Evolutionary conservation across 2,888 invertebrate species (phyloP), one percentile per base, ranked within the genome.

Genomic region (Sisyra nigra): DNA sequence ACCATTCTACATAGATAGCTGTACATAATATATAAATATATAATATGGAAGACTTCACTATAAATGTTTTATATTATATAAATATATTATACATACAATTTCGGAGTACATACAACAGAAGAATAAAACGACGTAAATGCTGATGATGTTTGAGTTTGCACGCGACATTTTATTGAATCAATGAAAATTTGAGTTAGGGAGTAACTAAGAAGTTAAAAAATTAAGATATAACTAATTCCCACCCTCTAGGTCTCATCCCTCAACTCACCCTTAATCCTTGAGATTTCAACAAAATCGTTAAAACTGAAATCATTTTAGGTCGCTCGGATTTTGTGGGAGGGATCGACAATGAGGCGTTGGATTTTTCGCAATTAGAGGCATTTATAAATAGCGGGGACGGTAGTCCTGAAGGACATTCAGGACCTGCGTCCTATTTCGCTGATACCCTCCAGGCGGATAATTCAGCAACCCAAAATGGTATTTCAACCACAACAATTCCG

Each of bases 331-430:
- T 82, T 58, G 76, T 79, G 51, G 82, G 83, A 51, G 84, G 87
- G 54, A 88, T 91, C 55, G 89, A 89, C 66, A 89, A 82, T 66
- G 83, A 82, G 55, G 80, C 77, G 14, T 62, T 84, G 53, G 83
- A 83, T 60, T 80, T 82, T 61, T 78, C 77, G 45, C 79, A 87
- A 59, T 64, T 89, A 63, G 87, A 86, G 60, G 86, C 86, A 54
- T 87, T 86, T 64, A 88, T 91, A 66, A 86, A 84, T 62, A 80
- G 80, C 56, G 78, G 77, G 50, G 69, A 69, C 52, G 69, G 68
- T 48, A 51, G 47, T 41, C 17, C 44, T 65, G 66, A 53, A 58
- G 60, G 56, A 63, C 59, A 55, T 57, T 61, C 32, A 57, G 67
- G 54, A 54, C 70, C 52, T 56, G 67, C 54, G 62, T 68, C 54